Conservation (phyloP, 2,113 vertebrate genomes). For the Bombycilla garrulus region DNA sequence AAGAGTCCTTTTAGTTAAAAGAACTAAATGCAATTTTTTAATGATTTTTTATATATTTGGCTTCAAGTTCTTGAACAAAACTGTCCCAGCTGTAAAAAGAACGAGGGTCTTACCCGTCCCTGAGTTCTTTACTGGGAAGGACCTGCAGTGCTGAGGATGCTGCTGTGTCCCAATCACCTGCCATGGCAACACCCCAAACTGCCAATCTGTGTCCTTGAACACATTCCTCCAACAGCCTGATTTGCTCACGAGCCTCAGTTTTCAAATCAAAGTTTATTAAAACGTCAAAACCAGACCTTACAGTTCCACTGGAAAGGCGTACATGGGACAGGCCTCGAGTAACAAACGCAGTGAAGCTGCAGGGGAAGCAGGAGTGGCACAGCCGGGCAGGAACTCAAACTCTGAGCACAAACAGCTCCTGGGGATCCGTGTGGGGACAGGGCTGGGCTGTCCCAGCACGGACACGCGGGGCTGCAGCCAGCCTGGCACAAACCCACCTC, state of each 20-base stretch:
- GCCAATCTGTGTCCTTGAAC: fast-evolving
- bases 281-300: slow-evolving; percentile 71
- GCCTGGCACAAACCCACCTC: not conserved
- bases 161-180: not conserved
- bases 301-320: slow-evolving; percentile 21
- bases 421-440: not conserved
- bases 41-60: not conserved
- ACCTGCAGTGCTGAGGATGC: fast-evolving
- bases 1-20: fast-evolving
- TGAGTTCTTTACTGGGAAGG: not conserved
- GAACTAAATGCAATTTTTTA: not conserved
- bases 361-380: not conserved
- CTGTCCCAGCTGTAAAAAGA: not conserved
- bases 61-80: not conserved
- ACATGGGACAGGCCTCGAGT: slow-evolving; percentile 42
- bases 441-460: not conserved
- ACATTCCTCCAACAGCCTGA: not conserved
- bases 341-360: slow-evolving; percentile 30
- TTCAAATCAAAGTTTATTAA: slow-evolving; percentile 76
- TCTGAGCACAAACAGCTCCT: not conserved
- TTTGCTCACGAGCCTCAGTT: not conserved
- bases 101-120: not conserved
- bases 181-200: not conserved
- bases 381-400: not conserved
- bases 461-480: not conserved